Conservation (phyloP, 2,797 vertebrate species). For the Danio tinwini region DNA sequence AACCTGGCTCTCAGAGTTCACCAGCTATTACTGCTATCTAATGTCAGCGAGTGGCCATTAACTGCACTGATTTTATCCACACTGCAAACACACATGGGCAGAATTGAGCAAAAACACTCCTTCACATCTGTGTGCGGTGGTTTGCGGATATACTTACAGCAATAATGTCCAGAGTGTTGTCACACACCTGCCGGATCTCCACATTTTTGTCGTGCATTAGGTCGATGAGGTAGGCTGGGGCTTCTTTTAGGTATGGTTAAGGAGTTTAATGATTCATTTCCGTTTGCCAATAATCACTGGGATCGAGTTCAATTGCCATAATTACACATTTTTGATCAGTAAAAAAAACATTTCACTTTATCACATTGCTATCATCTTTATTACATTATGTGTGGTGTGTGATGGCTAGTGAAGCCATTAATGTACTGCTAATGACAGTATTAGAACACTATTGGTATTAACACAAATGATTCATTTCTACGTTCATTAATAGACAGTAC, state of each 20-base stretch:
- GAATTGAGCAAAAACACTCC: not conserved
- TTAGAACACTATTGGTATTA: not conserved
- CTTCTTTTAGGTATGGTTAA: constrained; percentile 78
- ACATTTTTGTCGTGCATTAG: constrained; percentile 96
- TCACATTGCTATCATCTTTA: too few species aligned
- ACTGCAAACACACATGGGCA: constrained; percentile 32
- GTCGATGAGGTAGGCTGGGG: constrained; percentile 94
- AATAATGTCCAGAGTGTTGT: constrained; percentile 95
- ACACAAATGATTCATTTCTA: not conserved
- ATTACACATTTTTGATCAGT: not conserved
- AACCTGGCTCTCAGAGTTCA: constrained; percentile 42
- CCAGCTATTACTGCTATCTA: constrained; percentile 53
- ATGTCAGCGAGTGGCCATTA: constrained; percentile 34
- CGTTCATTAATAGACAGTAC: not conserved
- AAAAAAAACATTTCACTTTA: not conserved
- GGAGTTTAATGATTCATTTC: constrained; percentile 50
- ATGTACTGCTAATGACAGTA: not conserved
- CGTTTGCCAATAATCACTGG: not conserved
- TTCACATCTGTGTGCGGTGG: not conserved
- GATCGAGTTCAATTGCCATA: not conserved
- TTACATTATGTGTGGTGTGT: not conserved
- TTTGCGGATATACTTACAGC: constrained; percentile 80
- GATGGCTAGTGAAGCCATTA: not conserved
- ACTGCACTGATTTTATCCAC: constrained; percentile 34
- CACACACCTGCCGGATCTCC: constrained; percentile 94